Evolutionary conservation across 2,797 vertebrate genomes (phyloP).

Genomic region (Sebastiscus tertius): DNA sequence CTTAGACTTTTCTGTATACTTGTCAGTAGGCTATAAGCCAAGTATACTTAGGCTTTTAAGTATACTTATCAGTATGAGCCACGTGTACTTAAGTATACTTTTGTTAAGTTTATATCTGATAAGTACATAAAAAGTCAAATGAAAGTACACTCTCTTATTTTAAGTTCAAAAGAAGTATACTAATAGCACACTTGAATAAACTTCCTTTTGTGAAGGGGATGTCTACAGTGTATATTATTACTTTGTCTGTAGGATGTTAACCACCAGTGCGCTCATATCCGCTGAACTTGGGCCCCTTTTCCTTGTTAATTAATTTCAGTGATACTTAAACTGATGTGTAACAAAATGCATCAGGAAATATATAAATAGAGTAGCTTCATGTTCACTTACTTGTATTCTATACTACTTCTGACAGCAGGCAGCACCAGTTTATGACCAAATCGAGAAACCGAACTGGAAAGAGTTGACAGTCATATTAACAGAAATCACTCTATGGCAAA

Average conservation of each 20-base stretch:
- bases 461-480: background rate
- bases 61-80: too few species aligned
- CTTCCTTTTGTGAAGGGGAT: too few species aligned
- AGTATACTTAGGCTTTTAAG: too few species aligned
- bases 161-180: too few species aligned
- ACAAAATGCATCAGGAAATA: background rate
- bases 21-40: too few species aligned
- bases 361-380: background rate
- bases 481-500: background rate
- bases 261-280: slow-evolving; percentile 73
- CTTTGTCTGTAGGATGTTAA: slow-evolving; percentile 71
- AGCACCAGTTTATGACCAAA: slow-evolving; percentile 87
- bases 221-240: slow-evolving; percentile 18
- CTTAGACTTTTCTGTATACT: too few species aligned
- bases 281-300: slow-evolving; percentile 13
- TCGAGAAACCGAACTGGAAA: slow-evolving; percentile 79
- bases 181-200: too few species aligned
- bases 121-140: too few species aligned
- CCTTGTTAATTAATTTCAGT: background rate
- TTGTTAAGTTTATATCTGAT: too few species aligned
- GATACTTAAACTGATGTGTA: background rate
- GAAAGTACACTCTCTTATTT: too few species aligned
- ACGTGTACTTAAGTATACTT: too few species aligned
- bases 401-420: slow-evolving; percentile 60
- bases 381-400: slow-evolving; percentile 62